Conservation (phyloP, 2,113 vertebrate genomes). For the Carlito syrichta region DNA sequence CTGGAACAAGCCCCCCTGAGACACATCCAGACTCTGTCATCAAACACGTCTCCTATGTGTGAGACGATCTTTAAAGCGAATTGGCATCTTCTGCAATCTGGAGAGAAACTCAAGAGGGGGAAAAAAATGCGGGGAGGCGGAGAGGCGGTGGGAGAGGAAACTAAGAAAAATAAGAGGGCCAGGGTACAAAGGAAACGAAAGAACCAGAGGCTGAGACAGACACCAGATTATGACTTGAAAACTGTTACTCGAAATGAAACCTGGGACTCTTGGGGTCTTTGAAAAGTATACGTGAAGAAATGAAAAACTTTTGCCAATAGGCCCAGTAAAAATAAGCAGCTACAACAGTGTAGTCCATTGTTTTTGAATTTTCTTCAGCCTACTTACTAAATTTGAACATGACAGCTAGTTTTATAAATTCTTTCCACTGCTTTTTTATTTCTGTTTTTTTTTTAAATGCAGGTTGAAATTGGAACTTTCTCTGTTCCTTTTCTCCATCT, state of each 20-base stretch:
- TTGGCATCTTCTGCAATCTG: not conserved
- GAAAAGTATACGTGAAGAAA: constrained; percentile 78
- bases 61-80: not conserved
- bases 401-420: constrained; percentile 23
- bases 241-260: constrained; percentile 74
- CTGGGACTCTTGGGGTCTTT: constrained; percentile 55
- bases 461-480: not conserved
- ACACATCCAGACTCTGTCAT: not conserved
- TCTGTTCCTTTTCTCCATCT: not conserved
- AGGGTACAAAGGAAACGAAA: not conserved
- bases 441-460: not conserved
- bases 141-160: not conserved
- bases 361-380: constrained; percentile 61
- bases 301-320: constrained; percentile 62
- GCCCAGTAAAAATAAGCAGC: constrained; percentile 66
- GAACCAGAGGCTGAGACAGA: constrained; percentile 20
- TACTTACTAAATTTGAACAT: constrained; percentile 53
- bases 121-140: not conserved
- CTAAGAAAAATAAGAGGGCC: constrained; percentile 33
- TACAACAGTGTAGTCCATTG: constrained; percentile 75
- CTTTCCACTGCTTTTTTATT: constrained; percentile 28
- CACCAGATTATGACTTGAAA: constrained; percentile 71
- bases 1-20: not conserved
- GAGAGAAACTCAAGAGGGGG: not conserved
- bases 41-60: not conserved